Evolutionary conservation across 1,140 invertebrate genomes (phyloP).

Genomic region (Lepidurus couesii): DNA sequence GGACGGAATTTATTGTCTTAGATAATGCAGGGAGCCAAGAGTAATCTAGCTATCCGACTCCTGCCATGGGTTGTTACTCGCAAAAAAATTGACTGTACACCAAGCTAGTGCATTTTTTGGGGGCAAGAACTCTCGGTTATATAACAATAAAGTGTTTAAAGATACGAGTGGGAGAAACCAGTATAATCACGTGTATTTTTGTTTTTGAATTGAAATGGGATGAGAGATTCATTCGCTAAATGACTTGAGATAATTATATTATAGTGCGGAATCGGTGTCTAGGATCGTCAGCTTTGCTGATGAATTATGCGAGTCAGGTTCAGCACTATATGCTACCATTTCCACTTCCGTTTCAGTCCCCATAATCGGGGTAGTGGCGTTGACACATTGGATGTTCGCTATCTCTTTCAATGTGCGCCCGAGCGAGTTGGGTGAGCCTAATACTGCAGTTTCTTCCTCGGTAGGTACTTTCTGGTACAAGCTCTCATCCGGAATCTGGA

Average conservation of each 20-base stretch:
- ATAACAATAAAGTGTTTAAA: background rate
- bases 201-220: background rate
- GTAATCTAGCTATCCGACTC: background rate
- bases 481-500: background rate
- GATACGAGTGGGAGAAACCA: background rate
- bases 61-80: background rate
- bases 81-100: background rate
- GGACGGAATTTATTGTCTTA: background rate
- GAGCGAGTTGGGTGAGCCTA: background rate
- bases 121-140: background rate
- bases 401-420: background rate
- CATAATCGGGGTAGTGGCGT: background rate
- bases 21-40: background rate
- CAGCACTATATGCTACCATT: background rate
- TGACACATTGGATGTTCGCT: background rate
- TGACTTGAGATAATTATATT: background rate
- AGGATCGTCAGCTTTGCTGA: background rate
- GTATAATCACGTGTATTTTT: slow-evolving; percentile 9
- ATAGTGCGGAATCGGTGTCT: background rate
- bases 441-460: background rate
- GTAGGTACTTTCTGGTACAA: background rate
- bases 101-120: background rate
- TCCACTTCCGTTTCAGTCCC: background rate
- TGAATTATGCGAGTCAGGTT: background rate
- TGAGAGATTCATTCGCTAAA: background rate